phyloP scores from a whole-genome alignment of 1,140 invertebrate genomes.

The Dendroctonus ponderosae region DNA sequence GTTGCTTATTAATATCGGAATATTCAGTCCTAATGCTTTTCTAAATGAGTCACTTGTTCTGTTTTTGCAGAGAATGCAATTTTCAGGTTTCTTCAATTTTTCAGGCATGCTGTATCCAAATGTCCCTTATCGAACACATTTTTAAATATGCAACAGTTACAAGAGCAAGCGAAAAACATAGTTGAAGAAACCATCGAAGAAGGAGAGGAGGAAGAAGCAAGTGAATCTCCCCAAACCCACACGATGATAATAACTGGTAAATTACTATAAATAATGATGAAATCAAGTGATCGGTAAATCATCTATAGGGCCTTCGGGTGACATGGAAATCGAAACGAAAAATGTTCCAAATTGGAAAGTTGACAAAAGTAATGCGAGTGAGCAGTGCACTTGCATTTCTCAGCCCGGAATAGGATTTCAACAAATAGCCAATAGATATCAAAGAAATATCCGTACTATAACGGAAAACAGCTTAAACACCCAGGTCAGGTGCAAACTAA shows the following conservation, averaged over 20 bases:
- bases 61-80: too few species aligned
- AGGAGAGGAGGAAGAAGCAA: constrained; percentile 30
- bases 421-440: constrained; percentile 43
- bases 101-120: constrained; percentile 31
- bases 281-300: too few species aligned
- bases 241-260: constrained; percentile 33
- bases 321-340: constrained; percentile 38
- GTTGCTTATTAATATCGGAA: too few species aligned
- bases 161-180: constrained; percentile 46
- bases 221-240: constrained; percentile 26
- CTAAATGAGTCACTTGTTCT: too few species aligned
- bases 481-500: constrained; percentile 2
- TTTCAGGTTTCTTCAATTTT: too few species aligned
- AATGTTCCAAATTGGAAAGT: constrained; percentile 40
- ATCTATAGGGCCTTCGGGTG: constrained; percentile 43
- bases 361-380: constrained; percentile 30
- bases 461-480: constrained; percentile 17
- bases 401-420: constrained; percentile 38
- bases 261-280: too few species aligned
- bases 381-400: constrained; percentile 44
- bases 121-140: constrained; percentile 43
- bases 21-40: too few species aligned
- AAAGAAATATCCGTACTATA: constrained; percentile 20
- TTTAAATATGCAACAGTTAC: constrained; percentile 45
- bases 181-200: constrained; percentile 43